Base-by-base conservation (phyloP, 1,140 invertebrate genomes). In the Nymphalis io region DNA sequence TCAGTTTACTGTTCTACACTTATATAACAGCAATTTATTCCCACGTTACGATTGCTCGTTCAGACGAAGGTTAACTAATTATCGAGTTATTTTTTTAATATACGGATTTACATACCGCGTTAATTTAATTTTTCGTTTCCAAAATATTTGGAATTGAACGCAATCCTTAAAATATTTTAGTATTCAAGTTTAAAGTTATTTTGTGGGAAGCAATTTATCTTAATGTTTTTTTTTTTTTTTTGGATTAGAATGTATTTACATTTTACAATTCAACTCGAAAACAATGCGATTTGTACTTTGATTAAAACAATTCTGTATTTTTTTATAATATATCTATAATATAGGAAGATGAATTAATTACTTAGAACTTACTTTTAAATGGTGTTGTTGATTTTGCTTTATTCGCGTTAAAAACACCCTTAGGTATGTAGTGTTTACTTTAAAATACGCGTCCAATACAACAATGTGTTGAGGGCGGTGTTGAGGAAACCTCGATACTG, bases 61-160 rank as follows among this genome's bases (percentile, higher is more conserved):
- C 12, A 39, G 53, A 33, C 10, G 53, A 57, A 40, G 64, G 53
- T 23, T 59, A 58, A 66, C 64, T 66, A 66, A 66, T 66, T 66
- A 66, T 46, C 23, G 64, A 59, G 55, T 46, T 66, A 66, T 65
- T 66, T 66, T 66, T 65, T 27, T 42, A 33, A 59, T 42, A 59
- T 20, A 65, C 20, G 40, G 20, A 59, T 59, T 59, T 59, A 66
- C 40, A 59, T 66, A 66, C 64, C 64, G 20, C 12, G 5, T 21
- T 65, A 65, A 57, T 65, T 65, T 65, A 21, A 65, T 65, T 65
- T 63, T 57, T 65, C 62, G 62, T 40, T n/a, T 13, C 40, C 20
- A 57, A 53, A 65, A 65, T 65, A 42, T 57, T 65, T 65, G 27
- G 12, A 21, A 65, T 57, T 57, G 10, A 55, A 27, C 3, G 13